These are phyloP conservation scores for Ceriagrion tenellum DNA, from an alignment of 2,888 invertebrate genomes.

Conservation along the genomic window DNA sequence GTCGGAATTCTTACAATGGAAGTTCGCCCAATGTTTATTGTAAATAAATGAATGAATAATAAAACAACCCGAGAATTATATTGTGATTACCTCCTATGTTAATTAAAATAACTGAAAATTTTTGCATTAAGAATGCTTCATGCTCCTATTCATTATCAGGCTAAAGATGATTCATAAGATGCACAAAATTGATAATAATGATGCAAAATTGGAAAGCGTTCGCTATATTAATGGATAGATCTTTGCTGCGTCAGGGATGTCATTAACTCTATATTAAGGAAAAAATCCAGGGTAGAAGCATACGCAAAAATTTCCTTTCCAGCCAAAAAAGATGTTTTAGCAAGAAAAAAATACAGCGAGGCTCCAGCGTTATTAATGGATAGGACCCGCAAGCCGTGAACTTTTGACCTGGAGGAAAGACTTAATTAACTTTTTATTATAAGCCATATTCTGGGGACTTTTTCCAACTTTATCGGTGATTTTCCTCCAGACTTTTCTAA, in stretches of 20 bases:
- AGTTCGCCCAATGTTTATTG: no score
- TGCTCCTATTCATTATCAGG: no score
- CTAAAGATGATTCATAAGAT: neutral
- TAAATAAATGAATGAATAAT: no score
- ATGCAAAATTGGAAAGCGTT: neutral
- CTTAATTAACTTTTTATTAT: constrained; percentile 64
- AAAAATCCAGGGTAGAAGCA: neutral
- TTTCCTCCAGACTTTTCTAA: constrained; percentile 66
- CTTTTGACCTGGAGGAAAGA: constrained; percentile 40
- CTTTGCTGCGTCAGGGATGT: neutral
- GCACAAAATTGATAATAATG: neutral
- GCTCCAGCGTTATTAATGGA: constrained; percentile 9
- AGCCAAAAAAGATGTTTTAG: neutral
- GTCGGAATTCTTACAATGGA: no score
- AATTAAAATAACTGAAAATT: no score
- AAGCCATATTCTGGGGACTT: constrained; percentile 16
- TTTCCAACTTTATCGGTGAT: constrained; percentile 54
- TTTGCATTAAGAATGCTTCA: no score
- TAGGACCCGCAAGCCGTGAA: constrained; percentile 14
- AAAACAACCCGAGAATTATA: no score
- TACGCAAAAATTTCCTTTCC: neutral
- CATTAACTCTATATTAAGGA: neutral
- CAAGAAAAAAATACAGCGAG: neutral
- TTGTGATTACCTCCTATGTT: no score
- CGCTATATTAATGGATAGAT: neutral